Conservation (phyloP, 2,888 invertebrate species). For the Folsomia manolachei region DNA sequence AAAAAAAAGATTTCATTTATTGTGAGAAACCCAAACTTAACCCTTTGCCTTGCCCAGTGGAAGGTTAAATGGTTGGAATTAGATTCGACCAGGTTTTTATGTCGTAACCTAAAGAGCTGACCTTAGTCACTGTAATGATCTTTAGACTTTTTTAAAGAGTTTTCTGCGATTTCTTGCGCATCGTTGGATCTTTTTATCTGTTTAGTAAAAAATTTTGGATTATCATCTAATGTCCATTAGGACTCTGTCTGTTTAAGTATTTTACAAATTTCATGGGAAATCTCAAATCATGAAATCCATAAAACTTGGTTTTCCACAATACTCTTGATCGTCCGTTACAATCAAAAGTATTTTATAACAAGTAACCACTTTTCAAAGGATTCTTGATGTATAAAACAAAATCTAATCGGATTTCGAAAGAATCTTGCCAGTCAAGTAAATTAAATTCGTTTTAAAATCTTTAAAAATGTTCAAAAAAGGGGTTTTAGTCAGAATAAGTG, state of each 20-base stretch:
- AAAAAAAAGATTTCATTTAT: too few species aligned
- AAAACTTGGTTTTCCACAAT: too few species aligned
- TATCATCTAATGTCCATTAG: constrained; percentile 11
- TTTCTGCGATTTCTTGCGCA: not conserved
- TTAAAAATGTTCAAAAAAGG: not conserved
- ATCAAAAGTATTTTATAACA: too few species aligned
- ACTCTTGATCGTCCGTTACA: too few species aligned
- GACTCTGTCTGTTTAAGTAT: not conserved
- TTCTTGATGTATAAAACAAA: too few species aligned
- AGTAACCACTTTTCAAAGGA: too few species aligned
- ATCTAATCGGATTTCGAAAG: too few species aligned
- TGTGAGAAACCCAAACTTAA: not conserved
- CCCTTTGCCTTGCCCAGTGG: not conserved
- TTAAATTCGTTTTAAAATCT: too few species aligned
- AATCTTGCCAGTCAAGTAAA: too few species aligned
- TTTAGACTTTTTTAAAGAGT: constrained; percentile 1
- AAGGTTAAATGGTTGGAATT: too few species aligned
- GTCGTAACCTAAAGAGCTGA: constrained; percentile 1
- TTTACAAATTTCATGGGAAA: not conserved
- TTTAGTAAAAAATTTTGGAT: not conserved
- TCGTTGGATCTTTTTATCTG: not conserved
- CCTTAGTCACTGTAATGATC: not conserved
- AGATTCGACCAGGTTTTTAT: not conserved
- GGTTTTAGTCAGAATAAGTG: too few species aligned
- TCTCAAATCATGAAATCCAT: not conserved